Percentiles rank a stretch among this genome's conserved stretches.
These are phyloP conservation scores for Lates japonicus DNA, from an alignment of 2,797 vertebrate genomes.

Conservation along the genomic window DNA sequence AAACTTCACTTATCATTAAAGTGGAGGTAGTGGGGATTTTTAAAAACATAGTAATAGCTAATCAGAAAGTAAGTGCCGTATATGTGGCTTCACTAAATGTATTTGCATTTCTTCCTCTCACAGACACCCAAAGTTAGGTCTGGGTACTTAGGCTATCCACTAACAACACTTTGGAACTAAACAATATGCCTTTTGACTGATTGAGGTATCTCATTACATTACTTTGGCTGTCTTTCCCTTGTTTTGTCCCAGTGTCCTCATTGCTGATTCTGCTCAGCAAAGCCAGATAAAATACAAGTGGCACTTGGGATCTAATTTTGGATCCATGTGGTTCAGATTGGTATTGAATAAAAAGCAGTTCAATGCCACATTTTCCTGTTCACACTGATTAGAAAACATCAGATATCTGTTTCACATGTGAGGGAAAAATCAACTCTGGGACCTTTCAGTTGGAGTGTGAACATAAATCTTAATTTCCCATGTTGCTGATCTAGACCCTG, in stretches of 20 bases:
- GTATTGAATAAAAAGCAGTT: slow-evolving; percentile 41
- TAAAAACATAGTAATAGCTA: too few relatives aligned
- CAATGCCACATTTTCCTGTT: slow-evolving; percentile 22
- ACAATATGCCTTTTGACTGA: slow-evolving; percentile 15
- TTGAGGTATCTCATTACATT: slow-evolving; percentile 21
- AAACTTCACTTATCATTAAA: background rate
- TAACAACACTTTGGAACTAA: slow-evolving; percentile 11
- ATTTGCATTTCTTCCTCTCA: too few relatives aligned
- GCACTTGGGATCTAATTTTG: slow-evolving; percentile 38
- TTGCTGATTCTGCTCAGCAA: slow-evolving; percentile 50
- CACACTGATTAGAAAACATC: slow-evolving; percentile 48
- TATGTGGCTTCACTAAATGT: too few relatives aligned
- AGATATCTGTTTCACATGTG: slow-evolving; percentile 14
- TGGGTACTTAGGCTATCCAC: background rate
- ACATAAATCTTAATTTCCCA: too few relatives aligned
- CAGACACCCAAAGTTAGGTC: background rate
- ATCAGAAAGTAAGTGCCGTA: background rate
- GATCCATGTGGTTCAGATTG: slow-evolving; percentile 29
- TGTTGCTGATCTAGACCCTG: too few relatives aligned
- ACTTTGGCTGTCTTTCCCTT: slow-evolving; percentile 1
- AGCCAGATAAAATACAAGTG: slow-evolving; percentile 21
- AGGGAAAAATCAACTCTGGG: too few relatives aligned
- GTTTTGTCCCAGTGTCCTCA: slow-evolving; percentile 26
- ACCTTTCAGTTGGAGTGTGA: too few relatives aligned
- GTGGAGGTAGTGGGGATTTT: background rate